Conservation (phyloP, 1,140 invertebrate species). For the Gryon sp. region DNA sequence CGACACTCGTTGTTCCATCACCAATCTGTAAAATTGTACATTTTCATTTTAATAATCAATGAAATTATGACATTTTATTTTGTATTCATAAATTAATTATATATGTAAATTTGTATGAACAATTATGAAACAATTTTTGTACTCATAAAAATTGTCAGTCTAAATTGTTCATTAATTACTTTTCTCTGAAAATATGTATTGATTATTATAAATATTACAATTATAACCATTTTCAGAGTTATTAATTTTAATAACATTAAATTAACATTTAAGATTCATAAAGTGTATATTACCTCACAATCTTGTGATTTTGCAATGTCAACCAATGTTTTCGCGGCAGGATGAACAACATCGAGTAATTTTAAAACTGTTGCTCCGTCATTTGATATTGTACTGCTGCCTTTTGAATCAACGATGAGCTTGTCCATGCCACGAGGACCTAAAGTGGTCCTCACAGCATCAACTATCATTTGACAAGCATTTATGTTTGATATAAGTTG, state of each 20-base stretch:
- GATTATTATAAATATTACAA: constrained; percentile 1
- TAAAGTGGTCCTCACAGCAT: constrained; percentile 97
- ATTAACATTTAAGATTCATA: background rate
- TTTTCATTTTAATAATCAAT: constrained; percentile 72
- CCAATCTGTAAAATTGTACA: constrained; percentile 86
- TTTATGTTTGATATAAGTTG: constrained; percentile 99
- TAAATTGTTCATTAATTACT: constrained; percentile 15
- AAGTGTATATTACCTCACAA: constrained; percentile 91
- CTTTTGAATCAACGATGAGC: constrained; percentile 93
- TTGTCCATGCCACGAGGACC: constrained; percentile 99
- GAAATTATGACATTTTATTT: constrained; percentile 6
- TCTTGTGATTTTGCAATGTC: constrained; percentile 99
- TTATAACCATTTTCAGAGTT: background rate
- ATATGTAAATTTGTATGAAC: constrained; percentile 10
- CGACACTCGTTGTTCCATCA: constrained; percentile 98
- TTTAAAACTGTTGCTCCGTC: constrained; percentile 99
- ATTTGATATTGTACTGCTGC: constrained; percentile 98
- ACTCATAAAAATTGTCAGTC: constrained; percentile 13
- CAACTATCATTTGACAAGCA: constrained; percentile 98
- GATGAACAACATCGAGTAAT: constrained; percentile 97
- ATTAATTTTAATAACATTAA: background rate
- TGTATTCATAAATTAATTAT: constrained; percentile 10
- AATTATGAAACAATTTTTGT: constrained; percentile 13
- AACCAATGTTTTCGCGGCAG: constrained; percentile 97
- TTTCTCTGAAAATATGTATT: constrained; percentile 12